phyloP scores from a whole-genome alignment of 2,888 invertebrate genomes.

The Carterocephalus palaemon region DNA sequence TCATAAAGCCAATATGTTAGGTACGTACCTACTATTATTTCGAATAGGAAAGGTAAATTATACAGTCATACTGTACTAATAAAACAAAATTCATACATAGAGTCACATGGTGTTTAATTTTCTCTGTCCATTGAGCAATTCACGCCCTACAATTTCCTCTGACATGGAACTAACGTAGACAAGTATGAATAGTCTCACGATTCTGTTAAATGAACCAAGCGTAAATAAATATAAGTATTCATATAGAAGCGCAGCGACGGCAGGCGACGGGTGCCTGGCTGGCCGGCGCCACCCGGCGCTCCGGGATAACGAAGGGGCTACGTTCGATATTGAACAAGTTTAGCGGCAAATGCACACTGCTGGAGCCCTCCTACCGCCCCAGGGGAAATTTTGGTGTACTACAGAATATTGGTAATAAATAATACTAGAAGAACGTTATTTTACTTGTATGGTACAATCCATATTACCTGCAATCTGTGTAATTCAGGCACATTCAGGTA shows the following conservation, averaged over 20 bases:
- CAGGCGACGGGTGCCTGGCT: too few relatives aligned
- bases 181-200: constrained; percentile 53
- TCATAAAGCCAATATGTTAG: too few relatives aligned
- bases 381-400: not conserved
- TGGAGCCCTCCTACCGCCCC: constrained; percentile 19
- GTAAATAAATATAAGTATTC: constrained; percentile 77
- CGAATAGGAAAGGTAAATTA: too few relatives aligned
- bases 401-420: not conserved
- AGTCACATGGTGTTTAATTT: not conserved
- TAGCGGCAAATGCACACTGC: constrained; percentile 42
- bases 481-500: too few relatives aligned
- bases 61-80: too few relatives aligned
- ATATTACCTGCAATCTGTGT: too few relatives aligned
- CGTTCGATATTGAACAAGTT: constrained; percentile 53
- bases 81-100: not conserved
- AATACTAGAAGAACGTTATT: too few relatives aligned
- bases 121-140: constrained; percentile 21
- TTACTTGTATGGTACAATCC: too few relatives aligned
- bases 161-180: constrained; percentile 16
- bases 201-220: constrained; percentile 74
- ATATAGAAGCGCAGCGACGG: constrained; percentile 63
- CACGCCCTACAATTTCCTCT: constrained; percentile 15
- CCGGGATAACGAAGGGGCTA: constrained; percentile 51
- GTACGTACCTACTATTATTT: too few relatives aligned
- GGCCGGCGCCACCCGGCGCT: too few relatives aligned